A percentile compares a stretch with the other conserved stretches of the same genome.
Conservation (phyloP, 2,113 vertebrate genomes). For the Thunnus maccoyii region DNA sequence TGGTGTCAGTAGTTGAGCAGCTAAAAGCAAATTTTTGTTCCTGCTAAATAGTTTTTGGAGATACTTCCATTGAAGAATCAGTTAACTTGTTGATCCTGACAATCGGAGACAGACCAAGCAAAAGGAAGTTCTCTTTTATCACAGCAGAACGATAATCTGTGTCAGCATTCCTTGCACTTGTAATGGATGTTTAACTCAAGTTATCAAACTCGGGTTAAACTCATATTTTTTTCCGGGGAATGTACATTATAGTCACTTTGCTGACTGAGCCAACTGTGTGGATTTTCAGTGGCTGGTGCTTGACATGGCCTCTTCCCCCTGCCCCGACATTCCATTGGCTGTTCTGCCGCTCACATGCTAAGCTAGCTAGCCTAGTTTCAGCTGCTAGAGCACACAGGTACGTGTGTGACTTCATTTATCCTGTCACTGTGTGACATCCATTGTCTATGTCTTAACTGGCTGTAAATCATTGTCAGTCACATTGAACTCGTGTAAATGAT, state of each 20-base stretch:
- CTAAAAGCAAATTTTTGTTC: conserved; percentile 14
- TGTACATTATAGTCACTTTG: conserved; percentile 9
- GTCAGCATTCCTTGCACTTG: conserved; percentile 50
- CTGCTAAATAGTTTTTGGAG: background rate
- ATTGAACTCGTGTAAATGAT: conserved; percentile 70
- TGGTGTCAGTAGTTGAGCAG: conserved; percentile 35
- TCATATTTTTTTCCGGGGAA: background rate
- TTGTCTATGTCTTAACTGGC: conserved; percentile 78
- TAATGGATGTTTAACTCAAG: conserved; percentile 27
- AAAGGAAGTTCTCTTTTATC: background rate
- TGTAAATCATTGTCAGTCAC: conserved; percentile 84
- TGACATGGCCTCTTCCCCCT: background rate
- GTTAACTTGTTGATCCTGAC: conserved; percentile 11
- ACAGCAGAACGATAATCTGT: background rate
- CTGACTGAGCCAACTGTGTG: conserved; percentile 52
- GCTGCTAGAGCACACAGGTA: conserved; percentile 73
- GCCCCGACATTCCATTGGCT: conserved; percentile 76
- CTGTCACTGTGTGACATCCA: conserved; percentile 96
- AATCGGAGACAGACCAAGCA: conserved; percentile 33
- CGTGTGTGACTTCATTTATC: conserved; percentile 85
- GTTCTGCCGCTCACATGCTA: conserved; percentile 57
- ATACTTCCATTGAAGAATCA: conserved; percentile 13
- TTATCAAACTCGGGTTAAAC: conserved; percentile 2
- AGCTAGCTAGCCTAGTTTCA: conserved; percentile 40
- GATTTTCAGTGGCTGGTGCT: conserved; percentile 61